phyloP scores from a whole-genome alignment of 2,888 invertebrate genomes.

The Zygaena filipendulae region DNA sequence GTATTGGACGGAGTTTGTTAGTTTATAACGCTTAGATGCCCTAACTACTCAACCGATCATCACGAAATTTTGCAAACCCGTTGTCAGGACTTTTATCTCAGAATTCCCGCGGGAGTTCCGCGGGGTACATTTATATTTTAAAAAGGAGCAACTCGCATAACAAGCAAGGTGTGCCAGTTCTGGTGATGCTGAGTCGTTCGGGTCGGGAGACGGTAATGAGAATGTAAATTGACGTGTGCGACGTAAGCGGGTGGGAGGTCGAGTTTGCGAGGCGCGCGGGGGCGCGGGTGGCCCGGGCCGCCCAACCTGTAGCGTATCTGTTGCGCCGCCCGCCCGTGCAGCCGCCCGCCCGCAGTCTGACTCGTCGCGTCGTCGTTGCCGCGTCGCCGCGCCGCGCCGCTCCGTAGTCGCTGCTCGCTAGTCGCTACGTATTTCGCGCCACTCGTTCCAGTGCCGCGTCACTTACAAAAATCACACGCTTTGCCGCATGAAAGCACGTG shows the following conservation, averaged over 20 bases:
- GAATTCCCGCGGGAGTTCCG: constrained; percentile 1
- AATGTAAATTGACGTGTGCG: constrained; percentile 50
- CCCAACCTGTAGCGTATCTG: constrained; percentile 67
- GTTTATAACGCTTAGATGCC: too few relatives aligned
- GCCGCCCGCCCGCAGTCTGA: constrained; percentile 24
- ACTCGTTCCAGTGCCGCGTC: constrained; percentile 18
- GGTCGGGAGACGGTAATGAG: constrained; percentile 48
- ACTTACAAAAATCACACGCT: constrained; percentile 23
- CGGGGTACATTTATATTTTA: constrained; percentile 5
- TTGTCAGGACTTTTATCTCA: too few relatives aligned
- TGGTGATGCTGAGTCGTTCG: constrained; percentile 33
- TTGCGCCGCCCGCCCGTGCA: constrained; percentile 49
- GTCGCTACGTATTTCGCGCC: constrained; percentile 24
- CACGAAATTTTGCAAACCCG: too few relatives aligned
- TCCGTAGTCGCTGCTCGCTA: constrained; percentile 20
- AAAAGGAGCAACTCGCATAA: constrained; percentile 19
- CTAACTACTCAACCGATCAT: too few relatives aligned
- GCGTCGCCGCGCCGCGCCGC: constrained; percentile 21
- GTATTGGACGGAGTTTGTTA: too few relatives aligned
- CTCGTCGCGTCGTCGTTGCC: constrained; percentile 23
- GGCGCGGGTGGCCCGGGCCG: constrained; percentile 44
- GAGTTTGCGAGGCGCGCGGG: constrained; percentile 8
- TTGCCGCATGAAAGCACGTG: constrained; percentile 46
- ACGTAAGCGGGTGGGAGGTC: constrained; percentile 22
- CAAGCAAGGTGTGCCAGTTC: constrained; percentile 21